Conservation (phyloP, 2,113 vertebrate genomes). For the Sylvilagus bachmani region DNA sequence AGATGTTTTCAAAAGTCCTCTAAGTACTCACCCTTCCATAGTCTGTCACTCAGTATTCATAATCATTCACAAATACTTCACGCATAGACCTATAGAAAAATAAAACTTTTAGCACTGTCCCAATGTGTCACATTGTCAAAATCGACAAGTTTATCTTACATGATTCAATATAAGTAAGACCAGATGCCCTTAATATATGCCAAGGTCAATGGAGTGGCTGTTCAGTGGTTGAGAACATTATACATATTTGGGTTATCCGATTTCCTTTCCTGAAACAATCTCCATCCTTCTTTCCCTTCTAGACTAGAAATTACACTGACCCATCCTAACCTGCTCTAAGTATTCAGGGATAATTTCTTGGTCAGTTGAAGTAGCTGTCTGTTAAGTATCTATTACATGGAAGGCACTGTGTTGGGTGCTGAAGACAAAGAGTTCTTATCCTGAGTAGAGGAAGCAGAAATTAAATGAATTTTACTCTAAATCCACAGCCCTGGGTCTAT, state of each 20-base stretch:
- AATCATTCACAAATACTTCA: slow-evolving; percentile 9
- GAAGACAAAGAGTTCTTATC: neutral
- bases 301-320: neutral
- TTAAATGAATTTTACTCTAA: neutral
- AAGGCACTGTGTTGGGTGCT: no score
- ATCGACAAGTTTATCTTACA: neutral
- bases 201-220: neutral
- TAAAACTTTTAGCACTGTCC: neutral
- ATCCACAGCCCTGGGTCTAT: neutral
- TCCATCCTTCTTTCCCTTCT: neutral
- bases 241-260: neutral
- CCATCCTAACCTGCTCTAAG: neutral
- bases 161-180: neutral
- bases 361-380: neutral
- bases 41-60: neutral
- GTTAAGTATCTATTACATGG: accelerated
- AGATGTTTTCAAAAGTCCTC: neutral
- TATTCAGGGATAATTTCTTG: neutral
- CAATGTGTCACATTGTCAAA: neutral
- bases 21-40: neutral
- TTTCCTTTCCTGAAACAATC: neutral
- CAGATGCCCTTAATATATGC: neutral
- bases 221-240: neutral
- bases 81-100: neutral
- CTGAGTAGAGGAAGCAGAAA: neutral